Conservation (phyloP, 2,888 invertebrate genomes). For the Drosophila neonasuta region DNA sequence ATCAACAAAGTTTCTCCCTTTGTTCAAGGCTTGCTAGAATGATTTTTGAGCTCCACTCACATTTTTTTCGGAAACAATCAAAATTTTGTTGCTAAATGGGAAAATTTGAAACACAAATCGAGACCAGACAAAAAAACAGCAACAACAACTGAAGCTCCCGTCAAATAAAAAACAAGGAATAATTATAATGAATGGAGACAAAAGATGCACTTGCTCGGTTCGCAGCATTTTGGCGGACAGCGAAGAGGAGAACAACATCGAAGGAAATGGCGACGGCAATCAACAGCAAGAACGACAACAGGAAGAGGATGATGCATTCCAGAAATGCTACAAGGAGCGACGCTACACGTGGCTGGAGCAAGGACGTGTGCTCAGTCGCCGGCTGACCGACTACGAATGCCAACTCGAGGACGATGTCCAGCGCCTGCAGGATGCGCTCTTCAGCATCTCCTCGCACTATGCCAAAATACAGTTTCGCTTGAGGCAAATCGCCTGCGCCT, state of each 20-base stretch:
- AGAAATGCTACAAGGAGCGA: slow-evolving; percentile 20
- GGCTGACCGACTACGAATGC: slow-evolving; percentile 62
- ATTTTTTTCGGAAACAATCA: slow-evolving; percentile 35
- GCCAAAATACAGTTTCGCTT: slow-evolving; percentile 78
- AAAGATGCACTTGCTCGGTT: not conserved
- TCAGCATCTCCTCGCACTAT: slow-evolving; percentile 73
- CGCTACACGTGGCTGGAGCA: slow-evolving; percentile 53
- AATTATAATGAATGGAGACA: slow-evolving; percentile 5
- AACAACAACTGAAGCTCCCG: not conserved
- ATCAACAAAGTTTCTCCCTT: not conserved
- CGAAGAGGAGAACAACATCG: not conserved
- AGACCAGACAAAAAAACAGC: not conserved
- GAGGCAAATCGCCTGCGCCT: slow-evolving; percentile 67
- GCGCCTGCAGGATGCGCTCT: slow-evolving; percentile 67
- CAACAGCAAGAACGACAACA: not conserved
- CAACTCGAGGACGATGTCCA: slow-evolving; percentile 71
- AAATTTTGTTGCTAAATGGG: slow-evolving; percentile 38
- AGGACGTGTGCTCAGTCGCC: slow-evolving; percentile 42
- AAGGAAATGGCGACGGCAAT: slow-evolving; percentile 8
- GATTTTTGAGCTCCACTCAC: not conserved
- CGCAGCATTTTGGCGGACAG: not conserved
- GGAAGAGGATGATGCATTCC: not conserved
- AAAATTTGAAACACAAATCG: slow-evolving; percentile 23
- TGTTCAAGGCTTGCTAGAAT: not conserved
- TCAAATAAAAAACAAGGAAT: not conserved